Evolutionary conservation across 2,888 invertebrate species (phyloP).

Genomic region (Carpatolechia fugitivella): DNA sequence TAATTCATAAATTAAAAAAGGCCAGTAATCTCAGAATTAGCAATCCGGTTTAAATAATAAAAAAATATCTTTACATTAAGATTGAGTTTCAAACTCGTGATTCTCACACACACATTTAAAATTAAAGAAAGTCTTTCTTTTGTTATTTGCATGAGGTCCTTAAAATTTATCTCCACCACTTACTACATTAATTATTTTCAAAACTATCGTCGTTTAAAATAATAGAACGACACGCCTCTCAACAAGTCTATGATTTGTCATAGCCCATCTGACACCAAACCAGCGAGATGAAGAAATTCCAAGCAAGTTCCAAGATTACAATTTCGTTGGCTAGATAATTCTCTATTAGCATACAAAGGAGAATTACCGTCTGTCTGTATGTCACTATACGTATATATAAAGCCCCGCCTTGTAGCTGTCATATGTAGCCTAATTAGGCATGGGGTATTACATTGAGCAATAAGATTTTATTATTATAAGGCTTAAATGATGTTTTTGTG

Average conservation of each 20-base stretch:
- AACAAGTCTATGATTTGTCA: slow-evolving; percentile 3
- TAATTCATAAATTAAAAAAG: too few relatives aligned
- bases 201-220: neutral
- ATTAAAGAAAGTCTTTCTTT: too few relatives aligned
- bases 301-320: slow-evolving; percentile 75
- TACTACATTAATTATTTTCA: too few relatives aligned
- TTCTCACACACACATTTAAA: too few relatives aligned
- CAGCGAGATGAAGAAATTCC: slow-evolving; percentile 77
- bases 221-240: neutral
- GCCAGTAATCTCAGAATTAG: too few relatives aligned
- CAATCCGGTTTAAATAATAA: too few relatives aligned
- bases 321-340: slow-evolving; percentile 78
- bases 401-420: slow-evolving; percentile 77
- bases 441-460: slow-evolving; percentile 48
- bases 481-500: slow-evolving; percentile 15
- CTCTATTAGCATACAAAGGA: slow-evolving; percentile 78
- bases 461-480: slow-evolving; percentile 28
- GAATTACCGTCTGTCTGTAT: slow-evolving; percentile 74
- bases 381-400: slow-evolving; percentile 58
- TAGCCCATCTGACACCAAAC: slow-evolving; percentile 32
- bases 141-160: too few relatives aligned
- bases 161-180: too few relatives aligned
- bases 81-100: too few relatives aligned
- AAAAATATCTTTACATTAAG: too few relatives aligned
- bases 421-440: slow-evolving; percentile 75